Percentiles rank a stretch among this genome's conserved stretches.
These are phyloP conservation scores for Lepidostoma basale DNA, from an alignment of 1,140 invertebrate genomes.

Conservation along the genomic window DNA sequence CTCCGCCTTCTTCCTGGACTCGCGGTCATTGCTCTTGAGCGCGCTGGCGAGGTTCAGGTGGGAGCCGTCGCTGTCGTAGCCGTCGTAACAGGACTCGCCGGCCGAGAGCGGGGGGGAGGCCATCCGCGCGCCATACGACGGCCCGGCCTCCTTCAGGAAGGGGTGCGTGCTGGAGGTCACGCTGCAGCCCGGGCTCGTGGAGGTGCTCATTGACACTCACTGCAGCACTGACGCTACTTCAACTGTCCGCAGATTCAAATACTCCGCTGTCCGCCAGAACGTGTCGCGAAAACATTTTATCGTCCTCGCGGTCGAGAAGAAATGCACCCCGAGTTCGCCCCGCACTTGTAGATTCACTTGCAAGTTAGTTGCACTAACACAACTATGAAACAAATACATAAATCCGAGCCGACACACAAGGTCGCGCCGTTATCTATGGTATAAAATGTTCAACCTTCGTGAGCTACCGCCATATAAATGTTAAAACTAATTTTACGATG, in stretches of 20 bases:
- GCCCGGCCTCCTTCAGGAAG: neutral
- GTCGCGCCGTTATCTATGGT: slow-evolving; percentile 36
- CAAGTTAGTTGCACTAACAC: neutral
- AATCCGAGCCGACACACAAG: slow-evolving; percentile 18
- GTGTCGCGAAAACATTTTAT: too few species aligned
- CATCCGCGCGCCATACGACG: neutral
- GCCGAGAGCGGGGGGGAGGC: neutral
- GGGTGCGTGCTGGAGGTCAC: neutral
- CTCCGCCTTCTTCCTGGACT: slow-evolving; percentile 83
- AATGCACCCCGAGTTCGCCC: neutral
- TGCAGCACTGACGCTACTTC: too few species aligned
- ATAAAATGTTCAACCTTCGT: slow-evolving; percentile 32
- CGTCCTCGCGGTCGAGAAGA: too few species aligned
- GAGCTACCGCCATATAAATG: neutral
- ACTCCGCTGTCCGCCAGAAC: too few species aligned
- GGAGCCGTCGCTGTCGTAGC: slow-evolving; percentile 6
- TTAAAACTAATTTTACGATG: neutral
- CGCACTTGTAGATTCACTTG: neutral
- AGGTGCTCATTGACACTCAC: slow-evolving; percentile 27
- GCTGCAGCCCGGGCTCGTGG: neutral
- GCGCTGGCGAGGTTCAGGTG: neutral
- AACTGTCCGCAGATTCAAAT: too few species aligned
- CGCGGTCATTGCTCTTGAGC: slow-evolving; percentile 67
- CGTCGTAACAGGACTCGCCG: slow-evolving; percentile 12
- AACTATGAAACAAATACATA: neutral